These are phyloP conservation scores for Pelmatolapia mariae DNA, from an alignment of 2,113 vertebrate genomes.

Conservation along the genomic window DNA sequence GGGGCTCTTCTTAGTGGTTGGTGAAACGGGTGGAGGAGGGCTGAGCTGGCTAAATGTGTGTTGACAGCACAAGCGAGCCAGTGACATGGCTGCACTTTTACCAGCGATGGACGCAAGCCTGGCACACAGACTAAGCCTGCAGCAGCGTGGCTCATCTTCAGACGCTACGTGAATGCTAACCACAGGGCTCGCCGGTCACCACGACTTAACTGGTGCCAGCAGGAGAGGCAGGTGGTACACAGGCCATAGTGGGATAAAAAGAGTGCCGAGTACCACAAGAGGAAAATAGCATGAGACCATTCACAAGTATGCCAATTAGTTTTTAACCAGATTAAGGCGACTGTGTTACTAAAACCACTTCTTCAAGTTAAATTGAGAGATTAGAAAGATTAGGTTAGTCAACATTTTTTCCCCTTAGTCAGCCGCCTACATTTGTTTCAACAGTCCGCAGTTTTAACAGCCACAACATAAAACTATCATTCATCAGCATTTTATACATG, in stretches of 20 bases:
- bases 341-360: not conserved
- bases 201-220: slow-evolving; percentile 31
- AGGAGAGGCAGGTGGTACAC: slow-evolving; percentile 51
- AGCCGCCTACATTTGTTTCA: not conserved
- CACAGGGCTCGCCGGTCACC: slow-evolving; percentile 19
- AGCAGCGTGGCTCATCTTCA: slow-evolving; percentile 42
- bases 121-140: slow-evolving; percentile 29
- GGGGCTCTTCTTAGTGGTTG: not conserved
- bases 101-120: slow-evolving; percentile 35
- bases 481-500: not conserved
- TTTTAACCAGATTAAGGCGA: not conserved
- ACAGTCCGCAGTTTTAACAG: not conserved
- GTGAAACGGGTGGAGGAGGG: not conserved
- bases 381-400: not conserved
- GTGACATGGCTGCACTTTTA: slow-evolving; percentile 31
- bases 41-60: slow-evolving; percentile 28
- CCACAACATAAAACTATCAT: not conserved
- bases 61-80: slow-evolving; percentile 23
- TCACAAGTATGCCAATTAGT: not conserved
- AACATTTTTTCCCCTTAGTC: not conserved
- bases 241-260: not conserved
- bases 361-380: not conserved
- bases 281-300: not conserved
- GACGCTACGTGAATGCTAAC: slow-evolving; percentile 45
- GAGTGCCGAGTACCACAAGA: not conserved